Evolutionary conservation across 2,113 vertebrate species (phyloP).

Genomic region (Psittacula cyanocephala): DNA sequence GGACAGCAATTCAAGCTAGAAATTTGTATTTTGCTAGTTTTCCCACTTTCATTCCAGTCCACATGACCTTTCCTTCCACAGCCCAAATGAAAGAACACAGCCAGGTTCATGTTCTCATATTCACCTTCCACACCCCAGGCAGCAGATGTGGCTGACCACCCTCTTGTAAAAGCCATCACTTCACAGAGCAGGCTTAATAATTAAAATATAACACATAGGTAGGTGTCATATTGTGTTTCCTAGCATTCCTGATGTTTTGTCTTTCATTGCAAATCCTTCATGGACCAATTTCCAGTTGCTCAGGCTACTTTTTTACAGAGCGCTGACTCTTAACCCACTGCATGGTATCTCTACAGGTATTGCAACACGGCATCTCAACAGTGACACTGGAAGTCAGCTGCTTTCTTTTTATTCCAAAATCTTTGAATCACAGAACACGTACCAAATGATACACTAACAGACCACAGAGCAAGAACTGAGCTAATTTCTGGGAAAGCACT

Average conservation of each 20-base stretch:
- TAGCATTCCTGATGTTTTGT: neutral
- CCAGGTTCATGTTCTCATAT: neutral
- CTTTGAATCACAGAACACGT: neutral
- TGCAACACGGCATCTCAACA: neutral
- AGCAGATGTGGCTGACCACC: neutral
- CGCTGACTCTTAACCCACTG: neutral
- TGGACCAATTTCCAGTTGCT: neutral
- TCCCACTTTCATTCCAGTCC: neutral
- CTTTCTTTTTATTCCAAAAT: neutral
- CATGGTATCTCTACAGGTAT: fast-evolving
- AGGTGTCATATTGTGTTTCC: neutral
- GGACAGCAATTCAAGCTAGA: neutral
- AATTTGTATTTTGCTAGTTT: neutral
- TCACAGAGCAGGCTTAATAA: neutral
- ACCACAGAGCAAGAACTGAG: neutral
- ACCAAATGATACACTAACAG: neutral
- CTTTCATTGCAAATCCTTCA: neutral
- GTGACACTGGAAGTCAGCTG: neutral
- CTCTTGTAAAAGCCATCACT: neutral
- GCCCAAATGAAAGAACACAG: neutral
- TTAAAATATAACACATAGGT: neutral
- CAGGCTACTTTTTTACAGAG: neutral
- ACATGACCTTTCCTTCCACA: neutral
- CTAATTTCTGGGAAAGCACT: neutral
- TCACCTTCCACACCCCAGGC: neutral